These are phyloP conservation scores for Vulpes vulpes DNA, from an alignment of 2,113 vertebrate genomes.

Conservation along the genomic window DNA sequence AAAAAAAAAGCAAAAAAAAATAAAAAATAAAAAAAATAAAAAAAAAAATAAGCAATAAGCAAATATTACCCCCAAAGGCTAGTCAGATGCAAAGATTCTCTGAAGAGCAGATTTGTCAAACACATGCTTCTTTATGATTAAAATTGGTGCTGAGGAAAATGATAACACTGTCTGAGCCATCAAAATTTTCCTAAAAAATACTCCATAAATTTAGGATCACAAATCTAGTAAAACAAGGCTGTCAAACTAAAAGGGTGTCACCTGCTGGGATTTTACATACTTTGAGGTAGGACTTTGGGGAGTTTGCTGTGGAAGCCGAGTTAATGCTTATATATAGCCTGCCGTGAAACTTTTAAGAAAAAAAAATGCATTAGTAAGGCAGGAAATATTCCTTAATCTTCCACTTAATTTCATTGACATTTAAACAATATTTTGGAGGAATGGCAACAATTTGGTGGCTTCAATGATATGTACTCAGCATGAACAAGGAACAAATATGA, in stretches of 20 bases:
- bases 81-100: constrained; percentile 30
- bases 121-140: constrained; percentile 56
- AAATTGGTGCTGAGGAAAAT: background rate
- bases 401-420: rapidly evolving
- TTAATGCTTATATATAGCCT: background rate
- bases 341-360: background rate
- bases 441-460: background rate
- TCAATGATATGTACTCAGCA: background rate
- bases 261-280: background rate
- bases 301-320: background rate
- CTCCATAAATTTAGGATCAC: background rate
- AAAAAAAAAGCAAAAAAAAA: too few species aligned
- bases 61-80: background rate
- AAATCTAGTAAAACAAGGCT: background rate
- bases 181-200: background rate
- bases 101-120: constrained; percentile 55
- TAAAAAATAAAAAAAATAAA: too few species aligned
- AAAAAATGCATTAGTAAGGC: background rate
- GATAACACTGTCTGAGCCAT: background rate
- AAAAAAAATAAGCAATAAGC: constrained; percentile 40
- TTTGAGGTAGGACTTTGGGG: background rate
- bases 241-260: background rate
- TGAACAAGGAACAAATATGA: background rate
- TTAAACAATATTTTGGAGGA: background rate
- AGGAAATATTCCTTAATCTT: background rate